Evolutionary conservation across 2,113 vertebrate genomes (phyloP).

Genomic region (Dromiciops gliroides): DNA sequence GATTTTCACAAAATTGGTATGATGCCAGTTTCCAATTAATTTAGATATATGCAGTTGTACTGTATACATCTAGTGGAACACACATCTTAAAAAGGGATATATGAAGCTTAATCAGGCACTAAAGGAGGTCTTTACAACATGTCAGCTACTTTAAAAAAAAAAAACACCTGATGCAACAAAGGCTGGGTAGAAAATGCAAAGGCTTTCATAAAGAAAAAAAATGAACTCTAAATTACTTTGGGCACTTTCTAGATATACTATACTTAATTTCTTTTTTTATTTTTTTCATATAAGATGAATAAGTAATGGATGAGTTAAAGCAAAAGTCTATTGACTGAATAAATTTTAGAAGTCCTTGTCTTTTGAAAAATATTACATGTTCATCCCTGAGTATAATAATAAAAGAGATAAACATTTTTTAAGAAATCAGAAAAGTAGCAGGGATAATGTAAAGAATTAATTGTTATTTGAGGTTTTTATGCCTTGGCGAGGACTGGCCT

Average conservation of each 20-base stretch:
- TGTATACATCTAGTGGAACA: neutral
- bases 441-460: too few species aligned
- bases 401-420: neutral
- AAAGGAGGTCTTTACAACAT: neutral
- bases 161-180: neutral
- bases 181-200: rapidly evolving
- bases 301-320: neutral
- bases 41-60: neutral
- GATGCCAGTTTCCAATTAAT: neutral
- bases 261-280: neutral
- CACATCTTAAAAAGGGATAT: neutral
- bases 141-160: neutral
- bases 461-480: too few species aligned
- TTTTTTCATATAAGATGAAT: neutral
- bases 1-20: too few species aligned
- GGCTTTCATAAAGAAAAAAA: neutral
- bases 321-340: neutral
- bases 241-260: neutral
- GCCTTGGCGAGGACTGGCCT: too few species aligned
- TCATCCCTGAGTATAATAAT: neutral
- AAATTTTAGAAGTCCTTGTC: constrained; percentile 17
- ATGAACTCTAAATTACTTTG: neutral
- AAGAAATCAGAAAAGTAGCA: too few species aligned
- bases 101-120: neutral
- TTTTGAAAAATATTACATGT: constrained; percentile 55